Evolutionary conservation across 2,888 invertebrate genomes (phyloP).

Genomic region (Cylindroiulus punctatus): DNA sequence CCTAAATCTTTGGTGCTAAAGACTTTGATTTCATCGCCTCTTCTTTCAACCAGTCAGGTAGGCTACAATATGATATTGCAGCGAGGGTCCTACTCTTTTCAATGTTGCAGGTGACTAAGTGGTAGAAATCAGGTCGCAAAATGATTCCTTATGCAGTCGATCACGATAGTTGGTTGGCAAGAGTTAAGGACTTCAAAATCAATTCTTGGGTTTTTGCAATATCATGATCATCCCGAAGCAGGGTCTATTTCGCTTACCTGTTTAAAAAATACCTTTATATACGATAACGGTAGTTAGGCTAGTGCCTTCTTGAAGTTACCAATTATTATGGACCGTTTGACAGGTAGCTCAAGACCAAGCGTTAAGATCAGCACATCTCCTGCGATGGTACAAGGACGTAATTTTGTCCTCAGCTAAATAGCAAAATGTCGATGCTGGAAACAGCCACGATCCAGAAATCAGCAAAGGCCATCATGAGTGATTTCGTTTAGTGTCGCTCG

Average conservation of each 20-base stretch:
- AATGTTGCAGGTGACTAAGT: too few species aligned
- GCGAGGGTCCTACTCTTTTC: too few species aligned
- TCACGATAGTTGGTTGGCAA: too few species aligned
- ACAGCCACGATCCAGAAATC: conserved; percentile 1
- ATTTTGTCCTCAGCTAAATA: background rate
- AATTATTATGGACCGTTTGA: background rate
- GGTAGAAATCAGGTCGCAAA: too few species aligned
- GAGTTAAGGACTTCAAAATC: background rate
- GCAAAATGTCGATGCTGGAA: background rate
- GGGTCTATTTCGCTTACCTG: too few species aligned
- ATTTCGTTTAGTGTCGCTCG: background rate
- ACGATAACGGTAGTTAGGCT: too few species aligned
- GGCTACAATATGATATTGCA: too few species aligned
- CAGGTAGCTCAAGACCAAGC: background rate
- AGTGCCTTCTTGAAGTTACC: background rate
- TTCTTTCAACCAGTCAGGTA: too few species aligned
- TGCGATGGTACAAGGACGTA: background rate
- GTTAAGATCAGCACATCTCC: background rate
- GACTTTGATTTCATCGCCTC: conserved; percentile 27
- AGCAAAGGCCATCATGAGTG: background rate
- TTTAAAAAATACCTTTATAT: too few species aligned
- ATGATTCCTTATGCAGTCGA: too few species aligned
- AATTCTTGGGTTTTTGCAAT: background rate
- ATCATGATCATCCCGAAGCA: too few species aligned
- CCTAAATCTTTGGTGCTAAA: background rate